These are phyloP conservation scores for Bellardia pandia DNA, from an alignment of 2,888 invertebrate genomes.

Conservation along the genomic window DNA sequence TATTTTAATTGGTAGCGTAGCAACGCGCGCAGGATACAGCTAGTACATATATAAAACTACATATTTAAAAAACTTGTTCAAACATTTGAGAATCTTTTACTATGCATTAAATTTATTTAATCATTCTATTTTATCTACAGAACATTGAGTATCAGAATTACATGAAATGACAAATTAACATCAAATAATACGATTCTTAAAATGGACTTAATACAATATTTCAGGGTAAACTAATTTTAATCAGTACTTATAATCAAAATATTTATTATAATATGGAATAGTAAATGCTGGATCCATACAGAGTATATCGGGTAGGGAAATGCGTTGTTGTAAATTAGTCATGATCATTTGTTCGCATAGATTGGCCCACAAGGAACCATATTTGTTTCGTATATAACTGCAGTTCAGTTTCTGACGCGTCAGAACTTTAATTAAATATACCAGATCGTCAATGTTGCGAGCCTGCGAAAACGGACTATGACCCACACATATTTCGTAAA, in stretches of 20 bases:
- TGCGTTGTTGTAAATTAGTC: conserved; percentile 78
- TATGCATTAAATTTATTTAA: neutral
- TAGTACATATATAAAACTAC: too few relatives aligned
- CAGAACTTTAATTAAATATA: conserved; percentile 74
- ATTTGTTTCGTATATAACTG: conserved; percentile 73
- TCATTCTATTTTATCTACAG: conserved; percentile 2
- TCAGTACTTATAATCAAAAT: conserved; percentile 81
- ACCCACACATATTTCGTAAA: conserved; percentile 87
- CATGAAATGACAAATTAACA: conserved; percentile 17
- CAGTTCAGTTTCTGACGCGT: conserved; percentile 77
- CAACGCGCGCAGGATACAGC: too few relatives aligned
- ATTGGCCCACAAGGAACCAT: conserved; percentile 77
- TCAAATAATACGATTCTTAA: neutral
- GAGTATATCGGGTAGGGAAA: conserved; percentile 79
- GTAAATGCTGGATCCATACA: conserved; percentile 77
- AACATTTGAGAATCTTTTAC: neutral
- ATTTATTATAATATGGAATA: conserved; percentile 78
- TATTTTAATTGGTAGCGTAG: too few relatives aligned
- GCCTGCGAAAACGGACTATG: conserved; percentile 77
- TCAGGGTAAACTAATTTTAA: neutral
- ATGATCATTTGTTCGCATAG: conserved; percentile 81
- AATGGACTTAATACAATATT: neutral
- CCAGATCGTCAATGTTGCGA: conserved; percentile 74
- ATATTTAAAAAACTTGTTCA: too few relatives aligned
- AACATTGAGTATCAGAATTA: neutral